These are phyloP conservation scores for Myotis davidii DNA, from an alignment of 2,113 vertebrate species.

Conservation along the genomic window DNA sequence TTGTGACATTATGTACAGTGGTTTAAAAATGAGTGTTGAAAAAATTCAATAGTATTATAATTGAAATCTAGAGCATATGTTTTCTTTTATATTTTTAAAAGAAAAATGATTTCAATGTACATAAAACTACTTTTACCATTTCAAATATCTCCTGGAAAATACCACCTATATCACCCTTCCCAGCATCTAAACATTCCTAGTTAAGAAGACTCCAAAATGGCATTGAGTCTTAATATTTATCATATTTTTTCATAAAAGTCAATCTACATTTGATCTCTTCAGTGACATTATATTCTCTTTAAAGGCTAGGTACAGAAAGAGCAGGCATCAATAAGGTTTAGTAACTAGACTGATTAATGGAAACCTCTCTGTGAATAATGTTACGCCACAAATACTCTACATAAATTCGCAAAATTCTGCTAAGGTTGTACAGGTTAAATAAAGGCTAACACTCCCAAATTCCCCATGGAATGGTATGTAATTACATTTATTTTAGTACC, in stretches of 20 bases:
- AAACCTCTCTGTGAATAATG: constrained; percentile 28
- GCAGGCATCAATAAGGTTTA: not conserved
- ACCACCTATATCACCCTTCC: not conserved
- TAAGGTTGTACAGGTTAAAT: not conserved
- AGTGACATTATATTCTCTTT: not conserved
- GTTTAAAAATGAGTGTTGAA: constrained; percentile 20
- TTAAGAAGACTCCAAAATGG: not conserved
- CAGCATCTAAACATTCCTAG: not conserved
- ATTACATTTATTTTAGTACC: constrained; percentile 34
- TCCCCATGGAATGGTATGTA: not conserved
- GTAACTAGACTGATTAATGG: constrained; percentile 8
- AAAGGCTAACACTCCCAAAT: not conserved
- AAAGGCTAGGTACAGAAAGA: constrained; percentile 24
- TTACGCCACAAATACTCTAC: not conserved
- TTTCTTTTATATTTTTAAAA: constrained; percentile 27
- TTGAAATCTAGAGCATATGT: not conserved
- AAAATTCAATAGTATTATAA: constrained; percentile 20
- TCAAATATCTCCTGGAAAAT: constrained; percentile 4
- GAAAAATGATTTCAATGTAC: not conserved
- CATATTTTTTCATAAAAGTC: not conserved
- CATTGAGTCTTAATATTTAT: not conserved
- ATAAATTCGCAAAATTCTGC: not conserved
- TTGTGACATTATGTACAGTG: not conserved
- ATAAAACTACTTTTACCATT: constrained; percentile 14
- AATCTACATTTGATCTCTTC: not conserved